These are phyloP conservation scores for Chiroxiphia lanceolata DNA, from an alignment of 2,797 vertebrate genomes.

Conservation along the genomic window DNA sequence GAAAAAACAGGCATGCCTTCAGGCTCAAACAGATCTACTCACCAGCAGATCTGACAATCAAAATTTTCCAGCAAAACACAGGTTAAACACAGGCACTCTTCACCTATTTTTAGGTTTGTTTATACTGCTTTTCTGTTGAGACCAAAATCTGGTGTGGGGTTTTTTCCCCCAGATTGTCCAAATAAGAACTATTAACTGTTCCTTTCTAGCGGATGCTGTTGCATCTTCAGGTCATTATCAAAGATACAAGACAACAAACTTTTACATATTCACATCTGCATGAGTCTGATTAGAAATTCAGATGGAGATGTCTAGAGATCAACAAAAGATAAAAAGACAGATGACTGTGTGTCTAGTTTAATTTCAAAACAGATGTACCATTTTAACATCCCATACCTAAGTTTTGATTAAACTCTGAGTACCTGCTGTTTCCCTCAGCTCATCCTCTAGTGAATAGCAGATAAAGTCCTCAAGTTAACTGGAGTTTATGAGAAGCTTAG, in stretches of 20 bases:
- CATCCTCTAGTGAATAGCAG: neutral
- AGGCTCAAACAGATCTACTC: neutral
- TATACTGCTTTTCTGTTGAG: neutral
- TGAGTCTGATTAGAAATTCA: neutral
- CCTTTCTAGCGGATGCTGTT: neutral
- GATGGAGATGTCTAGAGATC: neutral
- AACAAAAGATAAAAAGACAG: neutral
- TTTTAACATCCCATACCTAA: neutral
- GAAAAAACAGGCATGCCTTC: neutral
- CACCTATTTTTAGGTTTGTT: neutral
- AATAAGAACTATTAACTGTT: neutral
- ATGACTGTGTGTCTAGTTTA: neutral
- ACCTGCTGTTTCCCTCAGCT: neutral
- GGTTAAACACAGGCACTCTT: neutral
- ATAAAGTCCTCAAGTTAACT: neutral
- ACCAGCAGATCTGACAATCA: neutral
- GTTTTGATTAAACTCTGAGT: neutral
- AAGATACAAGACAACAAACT: neutral
- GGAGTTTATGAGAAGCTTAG: neutral
- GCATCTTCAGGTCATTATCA: neutral
- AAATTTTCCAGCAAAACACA: neutral
- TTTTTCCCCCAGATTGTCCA: neutral
- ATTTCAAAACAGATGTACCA: neutral
- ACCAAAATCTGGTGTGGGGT: neutral
- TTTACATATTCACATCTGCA: neutral